Conservation (phyloP, 2,888 invertebrate species). For the Campaea margaritaria region DNA sequence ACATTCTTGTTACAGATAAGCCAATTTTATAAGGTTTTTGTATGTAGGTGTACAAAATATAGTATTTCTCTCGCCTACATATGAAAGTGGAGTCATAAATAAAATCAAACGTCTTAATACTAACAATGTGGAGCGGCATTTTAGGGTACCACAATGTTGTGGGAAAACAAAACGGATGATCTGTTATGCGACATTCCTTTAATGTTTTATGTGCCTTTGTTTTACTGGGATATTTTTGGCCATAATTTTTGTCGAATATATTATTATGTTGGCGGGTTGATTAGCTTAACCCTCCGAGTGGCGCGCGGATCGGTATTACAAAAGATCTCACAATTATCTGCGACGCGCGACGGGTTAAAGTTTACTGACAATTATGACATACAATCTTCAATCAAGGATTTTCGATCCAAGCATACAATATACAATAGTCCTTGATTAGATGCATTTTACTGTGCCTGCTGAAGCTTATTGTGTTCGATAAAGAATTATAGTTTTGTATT, state of each 20-base stretch:
- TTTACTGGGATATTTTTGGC: slow-evolving; percentile 22
- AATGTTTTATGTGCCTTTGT: slow-evolving; percentile 7
- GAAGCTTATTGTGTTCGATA: no score
- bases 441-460: no score
- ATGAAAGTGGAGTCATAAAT: slow-evolving; percentile 40
- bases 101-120: slow-evolving; percentile 55
- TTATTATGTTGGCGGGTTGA: no score
- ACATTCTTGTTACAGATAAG: slow-evolving; percentile 50
- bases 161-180: neutral
- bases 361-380: no score
- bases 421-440: no score
- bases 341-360: no score
- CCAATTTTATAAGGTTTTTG: slow-evolving; percentile 46
- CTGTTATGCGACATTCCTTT: neutral
- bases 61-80: slow-evolving; percentile 41
- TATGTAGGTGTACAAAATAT: slow-evolving; percentile 44
- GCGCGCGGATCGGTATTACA: no score
- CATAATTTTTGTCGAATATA: slow-evolving; percentile 17
- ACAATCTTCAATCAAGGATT: no score
- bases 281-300: no score
- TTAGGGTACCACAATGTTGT: slow-evolving; percentile 26
- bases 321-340: no score
- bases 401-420: no score
- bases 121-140: slow-evolving; percentile 39
- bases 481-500: no score